phyloP scores from a whole-genome alignment of 2,888 invertebrate species.

The Flexamia atlantica region DNA sequence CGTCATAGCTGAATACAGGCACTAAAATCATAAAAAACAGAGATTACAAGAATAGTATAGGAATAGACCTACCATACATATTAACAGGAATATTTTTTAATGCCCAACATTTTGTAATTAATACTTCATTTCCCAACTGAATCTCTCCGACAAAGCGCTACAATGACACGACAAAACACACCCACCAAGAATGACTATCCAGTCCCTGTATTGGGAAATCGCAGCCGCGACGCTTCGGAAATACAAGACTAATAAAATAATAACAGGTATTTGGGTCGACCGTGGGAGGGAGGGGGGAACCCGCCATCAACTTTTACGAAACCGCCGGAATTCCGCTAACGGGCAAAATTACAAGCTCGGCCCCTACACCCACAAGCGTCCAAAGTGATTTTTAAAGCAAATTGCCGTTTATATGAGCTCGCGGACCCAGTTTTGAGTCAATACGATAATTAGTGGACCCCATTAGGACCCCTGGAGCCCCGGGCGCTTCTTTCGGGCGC shows the following conservation, averaged over 20 bases:
- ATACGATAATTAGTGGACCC: slow-evolving; percentile 28
- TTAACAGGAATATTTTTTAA: too few relatives aligned
- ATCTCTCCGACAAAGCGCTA: too few relatives aligned
- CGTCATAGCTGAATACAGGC: too few relatives aligned
- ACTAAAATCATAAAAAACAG: too few relatives aligned
- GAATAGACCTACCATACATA: too few relatives aligned
- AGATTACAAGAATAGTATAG: too few relatives aligned
- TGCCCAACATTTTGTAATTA: too few relatives aligned
- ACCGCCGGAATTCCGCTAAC: slow-evolving; percentile 55
- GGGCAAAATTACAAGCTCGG: slow-evolving; percentile 51
- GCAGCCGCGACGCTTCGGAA: neutral
- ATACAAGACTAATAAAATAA: slow-evolving; percentile 49
- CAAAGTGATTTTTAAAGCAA: slow-evolving; percentile 49
- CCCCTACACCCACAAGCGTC: slow-evolving; percentile 50
- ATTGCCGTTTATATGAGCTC: slow-evolving; percentile 30
- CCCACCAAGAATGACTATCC: too few relatives aligned
- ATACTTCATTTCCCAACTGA: too few relatives aligned
- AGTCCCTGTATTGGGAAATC: neutral
- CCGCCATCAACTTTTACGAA: slow-evolving; percentile 33
- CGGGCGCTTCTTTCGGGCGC: neutral
- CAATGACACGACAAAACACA: too few relatives aligned
- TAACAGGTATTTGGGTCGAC: slow-evolving; percentile 50
- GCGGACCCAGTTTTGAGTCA: slow-evolving; percentile 53
- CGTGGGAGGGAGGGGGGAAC: neutral
- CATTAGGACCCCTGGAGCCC: slow-evolving; percentile 32